Percentiles rank a stretch among this genome's conserved stretches.
phyloP scores from a whole-genome alignment of 2,797 vertebrate species.

The Neomorphus geoffroyi region DNA sequence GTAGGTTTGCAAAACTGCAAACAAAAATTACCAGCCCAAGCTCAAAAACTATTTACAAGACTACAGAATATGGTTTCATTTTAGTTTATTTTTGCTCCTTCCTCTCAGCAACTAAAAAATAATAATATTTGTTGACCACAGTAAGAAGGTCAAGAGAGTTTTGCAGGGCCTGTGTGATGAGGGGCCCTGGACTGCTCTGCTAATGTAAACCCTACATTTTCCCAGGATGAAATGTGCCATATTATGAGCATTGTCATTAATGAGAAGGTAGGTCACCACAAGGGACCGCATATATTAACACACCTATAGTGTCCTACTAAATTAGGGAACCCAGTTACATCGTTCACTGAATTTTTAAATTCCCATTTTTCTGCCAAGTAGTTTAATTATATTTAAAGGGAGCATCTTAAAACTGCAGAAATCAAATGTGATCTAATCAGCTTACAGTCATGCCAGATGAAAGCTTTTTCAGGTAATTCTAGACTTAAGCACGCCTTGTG shows the following conservation, averaged over 20 bases:
- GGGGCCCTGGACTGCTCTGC: neutral
- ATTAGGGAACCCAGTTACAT: neutral
- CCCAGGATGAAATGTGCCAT: neutral
- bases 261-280: neutral
- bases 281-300: fast-evolving
- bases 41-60: neutral
- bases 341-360: neutral
- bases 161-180: neutral
- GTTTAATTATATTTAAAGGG: neutral
- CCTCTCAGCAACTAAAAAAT: neutral
- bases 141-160: neutral
- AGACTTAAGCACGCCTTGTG: neutral
- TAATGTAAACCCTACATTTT: neutral
- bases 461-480: neutral
- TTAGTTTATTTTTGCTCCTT: neutral
- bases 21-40: neutral
- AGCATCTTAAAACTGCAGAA: neutral
- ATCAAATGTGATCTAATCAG: neutral
- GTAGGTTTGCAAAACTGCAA: fast-evolving
- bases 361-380: neutral
- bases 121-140: fast-evolving
- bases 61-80: fast-evolving
- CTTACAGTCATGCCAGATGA: neutral
- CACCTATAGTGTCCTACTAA: neutral
- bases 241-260: neutral